Conservation (phyloP, 2,888 invertebrate species). For the Tenthredo amoena region DNA sequence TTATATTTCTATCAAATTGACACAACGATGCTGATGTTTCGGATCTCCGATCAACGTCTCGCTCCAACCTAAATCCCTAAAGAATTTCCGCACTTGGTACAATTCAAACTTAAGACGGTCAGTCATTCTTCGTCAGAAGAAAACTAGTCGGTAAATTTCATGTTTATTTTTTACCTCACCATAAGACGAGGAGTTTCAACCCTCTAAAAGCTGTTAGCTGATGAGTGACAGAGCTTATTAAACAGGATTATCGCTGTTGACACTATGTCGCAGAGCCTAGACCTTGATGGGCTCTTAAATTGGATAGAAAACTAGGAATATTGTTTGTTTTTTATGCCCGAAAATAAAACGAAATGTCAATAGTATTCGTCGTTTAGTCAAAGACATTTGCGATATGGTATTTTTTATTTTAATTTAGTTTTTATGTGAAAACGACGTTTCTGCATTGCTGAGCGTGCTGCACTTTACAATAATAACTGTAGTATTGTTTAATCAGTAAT, state of each 20-base stretch:
- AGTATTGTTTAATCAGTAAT: neutral
- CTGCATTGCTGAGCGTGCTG: neutral
- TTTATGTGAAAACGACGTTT: neutral
- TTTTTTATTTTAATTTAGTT: neutral
- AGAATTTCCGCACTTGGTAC: neutral
- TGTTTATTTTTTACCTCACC: neutral
- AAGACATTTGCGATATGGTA: neutral
- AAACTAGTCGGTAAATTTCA: neutral
- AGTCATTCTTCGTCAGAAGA: neutral
- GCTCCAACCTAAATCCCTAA: conserved; percentile 25
- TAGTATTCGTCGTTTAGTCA: neutral
- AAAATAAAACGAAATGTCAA: neutral
- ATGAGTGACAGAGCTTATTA: neutral
- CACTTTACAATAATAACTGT: neutral
- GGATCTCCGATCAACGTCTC: neutral
- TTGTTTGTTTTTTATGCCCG: neutral
- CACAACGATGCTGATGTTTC: neutral
- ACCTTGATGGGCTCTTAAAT: neutral
- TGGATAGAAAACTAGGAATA: neutral
- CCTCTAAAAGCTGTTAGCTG: neutral
- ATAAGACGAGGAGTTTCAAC: neutral
- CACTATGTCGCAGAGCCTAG: neutral
- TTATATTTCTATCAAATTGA: neutral
- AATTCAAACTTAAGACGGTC: neutral
- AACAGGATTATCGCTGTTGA: neutral